These are phyloP conservation scores for Helicoverpa zea DNA, from an alignment of 1,140 invertebrate genomes.

Conservation along the genomic window DNA sequence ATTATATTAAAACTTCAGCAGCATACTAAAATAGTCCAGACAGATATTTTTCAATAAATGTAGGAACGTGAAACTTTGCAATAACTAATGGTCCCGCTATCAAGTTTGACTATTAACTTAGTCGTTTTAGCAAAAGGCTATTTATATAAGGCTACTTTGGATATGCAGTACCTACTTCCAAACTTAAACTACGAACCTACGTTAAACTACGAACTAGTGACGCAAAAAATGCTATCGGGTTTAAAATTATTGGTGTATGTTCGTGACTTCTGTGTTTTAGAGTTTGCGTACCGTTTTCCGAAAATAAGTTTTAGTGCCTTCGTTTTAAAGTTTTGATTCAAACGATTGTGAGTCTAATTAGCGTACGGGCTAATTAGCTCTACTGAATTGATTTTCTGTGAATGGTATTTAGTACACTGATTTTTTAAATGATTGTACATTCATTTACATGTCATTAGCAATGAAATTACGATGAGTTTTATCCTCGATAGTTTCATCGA, in stretches of 20 bases:
- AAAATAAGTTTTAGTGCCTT: constrained; percentile 17
- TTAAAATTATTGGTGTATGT: constrained; percentile 1
- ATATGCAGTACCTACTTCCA: constrained; percentile 16
- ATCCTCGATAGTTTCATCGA: no score
- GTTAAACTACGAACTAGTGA: background rate
- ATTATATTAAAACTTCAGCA: background rate
- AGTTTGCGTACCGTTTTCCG: background rate
- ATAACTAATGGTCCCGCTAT: background rate
- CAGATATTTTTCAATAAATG: background rate
- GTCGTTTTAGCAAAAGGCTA: constrained; percentile 15
- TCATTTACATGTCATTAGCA: no score
- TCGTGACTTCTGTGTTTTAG: constrained; percentile 3
- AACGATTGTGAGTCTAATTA: background rate
- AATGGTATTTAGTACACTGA: no score
- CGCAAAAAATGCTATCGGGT: constrained; percentile 27
- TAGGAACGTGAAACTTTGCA: background rate
- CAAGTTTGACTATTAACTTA: constrained; percentile 24
- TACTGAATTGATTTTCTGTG: no score
- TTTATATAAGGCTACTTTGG: constrained; percentile 18
- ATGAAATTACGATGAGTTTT: no score
- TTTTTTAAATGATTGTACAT: no score
- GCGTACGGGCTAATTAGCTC: background rate
- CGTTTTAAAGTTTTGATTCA: background rate
- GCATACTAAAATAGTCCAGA: background rate
- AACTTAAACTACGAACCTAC: constrained; percentile 19